A percentile compares a stretch with the other conserved stretches of the same genome.
phyloP scores from a whole-genome alignment of 2,797 vertebrate species.

The Orientallactaga sibirica region DNA sequence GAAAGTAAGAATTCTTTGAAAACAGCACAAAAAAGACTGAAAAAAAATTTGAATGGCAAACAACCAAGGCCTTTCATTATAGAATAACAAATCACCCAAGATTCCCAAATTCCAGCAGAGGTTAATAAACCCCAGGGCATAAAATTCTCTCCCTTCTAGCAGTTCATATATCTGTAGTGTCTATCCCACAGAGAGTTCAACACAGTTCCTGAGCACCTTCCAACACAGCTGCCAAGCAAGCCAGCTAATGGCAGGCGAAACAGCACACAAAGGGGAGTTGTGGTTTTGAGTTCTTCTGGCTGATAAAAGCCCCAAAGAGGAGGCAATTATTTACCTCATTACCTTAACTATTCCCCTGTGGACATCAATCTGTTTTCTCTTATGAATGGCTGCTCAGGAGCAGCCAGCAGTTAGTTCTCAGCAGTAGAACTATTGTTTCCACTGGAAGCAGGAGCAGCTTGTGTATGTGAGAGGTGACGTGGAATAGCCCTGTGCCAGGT shows the following conservation, averaged over 20 bases:
- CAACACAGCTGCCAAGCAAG: conserved; percentile 36
- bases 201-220: not conserved
- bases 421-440: conserved; percentile 52
- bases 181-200: not conserved
- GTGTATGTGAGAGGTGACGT: conserved; percentile 65
- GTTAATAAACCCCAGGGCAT: not conserved
- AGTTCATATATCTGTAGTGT: not conserved
- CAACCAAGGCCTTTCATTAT: conserved; percentile 61
- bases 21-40: conserved; percentile 51
- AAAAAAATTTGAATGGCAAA: conserved; percentile 52
- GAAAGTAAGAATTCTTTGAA: conserved; percentile 67
- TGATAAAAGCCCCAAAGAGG: conserved; percentile 72
- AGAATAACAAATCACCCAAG: conserved; percentile 70
- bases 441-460: conserved; percentile 36
- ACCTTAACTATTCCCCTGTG: conserved; percentile 68
- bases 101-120: conserved; percentile 69
- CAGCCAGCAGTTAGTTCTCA: conserved; percentile 31
- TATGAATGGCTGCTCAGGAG: conserved; percentile 69
- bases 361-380: conserved; percentile 62
- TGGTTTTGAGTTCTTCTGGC: conserved; percentile 54
- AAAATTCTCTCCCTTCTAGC: not conserved
- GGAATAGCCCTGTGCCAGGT: conserved; percentile 50
- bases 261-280: conserved; percentile 55
- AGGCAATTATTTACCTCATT: conserved; percentile 79
- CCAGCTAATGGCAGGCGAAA: conserved; percentile 40